phyloP scores from a whole-genome alignment of 2,888 invertebrate species.

The Stratiomys singularior region DNA sequence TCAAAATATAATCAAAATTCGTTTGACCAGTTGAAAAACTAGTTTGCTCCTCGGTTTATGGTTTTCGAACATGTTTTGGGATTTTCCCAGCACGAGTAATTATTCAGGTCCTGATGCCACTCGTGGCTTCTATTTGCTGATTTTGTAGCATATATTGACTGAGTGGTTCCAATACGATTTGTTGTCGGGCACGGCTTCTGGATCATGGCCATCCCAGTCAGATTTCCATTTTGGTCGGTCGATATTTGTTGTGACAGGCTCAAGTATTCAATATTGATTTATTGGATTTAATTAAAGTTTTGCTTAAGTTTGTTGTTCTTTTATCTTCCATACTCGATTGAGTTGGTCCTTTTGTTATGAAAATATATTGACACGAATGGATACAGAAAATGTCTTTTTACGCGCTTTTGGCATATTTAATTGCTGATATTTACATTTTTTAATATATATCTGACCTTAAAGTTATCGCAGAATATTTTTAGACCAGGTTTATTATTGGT shows the following conservation, averaged over 20 bases:
- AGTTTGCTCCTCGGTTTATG: not conserved
- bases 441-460: too few relatives aligned
- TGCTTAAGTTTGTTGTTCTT: not conserved
- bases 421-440: not conserved
- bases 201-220: not conserved
- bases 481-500: too few relatives aligned
- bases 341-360: slow-evolving; percentile 15
- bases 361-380: slow-evolving; percentile 1
- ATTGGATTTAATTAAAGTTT: slow-evolving; percentile 17
- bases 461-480: too few relatives aligned
- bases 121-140: not conserved
- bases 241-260: slow-evolving; percentile 15
- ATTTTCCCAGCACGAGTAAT: not conserved
- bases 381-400: not conserved
- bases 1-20: slow-evolving; percentile 15
- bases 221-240: not conserved
- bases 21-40: not conserved
- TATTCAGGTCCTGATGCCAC: slow-evolving; percentile 2
- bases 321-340: not conserved
- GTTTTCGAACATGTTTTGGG: slow-evolving; percentile 5
- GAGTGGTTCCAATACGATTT: not conserved
- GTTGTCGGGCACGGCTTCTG: not conserved
- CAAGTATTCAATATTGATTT: not conserved
- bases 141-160: not conserved
- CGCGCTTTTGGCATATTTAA: not conserved